Percentiles rank a stretch among this genome's conserved stretches.
phyloP scores from a whole-genome alignment of 2,888 invertebrate species.

The Trissolcus japonicus region DNA sequence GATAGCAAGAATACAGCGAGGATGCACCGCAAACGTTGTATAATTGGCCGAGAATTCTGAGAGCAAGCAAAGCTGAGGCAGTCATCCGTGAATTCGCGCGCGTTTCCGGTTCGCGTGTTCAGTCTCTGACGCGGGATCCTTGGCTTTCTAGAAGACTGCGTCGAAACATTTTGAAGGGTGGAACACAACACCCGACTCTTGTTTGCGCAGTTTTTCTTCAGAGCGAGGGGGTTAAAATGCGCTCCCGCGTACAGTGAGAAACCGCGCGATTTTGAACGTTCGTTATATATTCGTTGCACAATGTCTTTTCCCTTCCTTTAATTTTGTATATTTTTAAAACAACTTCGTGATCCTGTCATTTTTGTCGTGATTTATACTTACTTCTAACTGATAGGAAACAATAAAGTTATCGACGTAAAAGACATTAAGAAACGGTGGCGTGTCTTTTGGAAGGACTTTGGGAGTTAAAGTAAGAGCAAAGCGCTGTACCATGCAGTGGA shows the following conservation, averaged over 20 bases:
- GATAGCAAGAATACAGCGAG: conserved; percentile 49
- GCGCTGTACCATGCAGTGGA: conserved; percentile 74
- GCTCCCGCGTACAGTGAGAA: conserved; percentile 3
- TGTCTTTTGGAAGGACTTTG: conserved; percentile 66
- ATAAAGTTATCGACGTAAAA: no score
- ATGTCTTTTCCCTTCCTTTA: no score
- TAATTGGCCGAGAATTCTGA: conserved; percentile 70
- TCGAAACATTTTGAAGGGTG: conserved; percentile 61
- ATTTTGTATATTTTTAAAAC: no score
- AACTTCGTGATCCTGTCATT: no score
- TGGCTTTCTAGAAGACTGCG: conserved; percentile 61
- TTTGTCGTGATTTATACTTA: no score
- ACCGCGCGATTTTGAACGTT: not conserved
- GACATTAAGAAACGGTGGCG: no score
- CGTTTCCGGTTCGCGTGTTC: conserved; percentile 68
- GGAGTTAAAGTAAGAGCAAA: conserved; percentile 72
- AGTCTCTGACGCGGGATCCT: conserved; percentile 62
- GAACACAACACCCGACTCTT: conserved; percentile 49
- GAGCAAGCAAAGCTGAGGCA: conserved; percentile 66
- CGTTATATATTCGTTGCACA: not conserved
- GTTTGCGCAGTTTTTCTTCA: conserved; percentile 31
- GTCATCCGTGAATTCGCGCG: conserved; percentile 67
- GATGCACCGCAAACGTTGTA: conserved; percentile 67
- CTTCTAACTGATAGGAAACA: no score
- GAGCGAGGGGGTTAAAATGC: conserved; percentile 8